phyloP scores from a whole-genome alignment of 2,888 invertebrate species.

The Stegophylla sp. region DNA sequence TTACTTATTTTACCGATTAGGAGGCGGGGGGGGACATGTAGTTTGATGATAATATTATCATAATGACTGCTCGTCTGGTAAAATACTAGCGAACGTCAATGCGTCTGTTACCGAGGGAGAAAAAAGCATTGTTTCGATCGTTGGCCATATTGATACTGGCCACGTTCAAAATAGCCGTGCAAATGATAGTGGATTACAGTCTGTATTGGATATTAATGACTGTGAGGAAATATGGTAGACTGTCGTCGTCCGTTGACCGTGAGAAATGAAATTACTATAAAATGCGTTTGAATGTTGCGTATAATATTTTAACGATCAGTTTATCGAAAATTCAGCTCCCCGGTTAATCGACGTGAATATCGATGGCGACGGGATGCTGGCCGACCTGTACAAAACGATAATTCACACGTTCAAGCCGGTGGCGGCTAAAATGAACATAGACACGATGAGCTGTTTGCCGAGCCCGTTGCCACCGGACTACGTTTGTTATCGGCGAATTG shows the following conservation, averaged over 20 bases:
- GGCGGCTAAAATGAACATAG: constrained; percentile 68
- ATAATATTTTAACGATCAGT: background rate
- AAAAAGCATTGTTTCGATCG: constrained; percentile 58
- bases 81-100: constrained; percentile 63
- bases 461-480: constrained; percentile 75
- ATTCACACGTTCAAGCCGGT: constrained; percentile 69
- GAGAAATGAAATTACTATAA: background rate
- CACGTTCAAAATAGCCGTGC: constrained; percentile 75
- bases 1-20: no score
- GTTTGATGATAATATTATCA: no score
- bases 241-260: constrained; percentile 58
- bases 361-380: constrained; percentile 73
- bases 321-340: constrained; percentile 25
- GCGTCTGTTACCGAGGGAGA: constrained; percentile 63
- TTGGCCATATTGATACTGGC: constrained; percentile 68
- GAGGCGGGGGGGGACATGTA: no score
- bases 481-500: constrained; percentile 72
- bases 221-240: constrained; percentile 66
- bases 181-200: constrained; percentile 79
- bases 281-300: background rate
- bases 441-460: constrained; percentile 77
- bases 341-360: constrained; percentile 68
- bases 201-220: constrained; percentile 77
- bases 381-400: constrained; percentile 72
- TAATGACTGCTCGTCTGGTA: no score